A percentile compares a stretch with the other conserved stretches of the same genome.
Evolutionary conservation across 1,140 invertebrate genomes (phyloP).

Genomic region (Nebria ingens): DNA sequence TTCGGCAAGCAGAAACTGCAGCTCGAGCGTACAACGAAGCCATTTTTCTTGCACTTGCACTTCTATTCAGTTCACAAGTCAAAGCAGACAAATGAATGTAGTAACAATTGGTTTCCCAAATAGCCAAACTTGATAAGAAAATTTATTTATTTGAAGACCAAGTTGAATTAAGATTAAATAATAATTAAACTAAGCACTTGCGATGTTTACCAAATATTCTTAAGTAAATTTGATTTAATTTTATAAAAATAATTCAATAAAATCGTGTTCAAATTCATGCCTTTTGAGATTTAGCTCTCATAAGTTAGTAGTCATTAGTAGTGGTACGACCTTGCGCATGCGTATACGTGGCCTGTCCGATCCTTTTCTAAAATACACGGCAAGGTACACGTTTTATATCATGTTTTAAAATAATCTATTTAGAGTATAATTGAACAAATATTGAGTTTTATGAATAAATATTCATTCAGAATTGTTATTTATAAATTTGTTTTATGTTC

Average conservation of each 20-base stretch:
- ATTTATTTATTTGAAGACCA: no score
- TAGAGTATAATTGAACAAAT: neutral
- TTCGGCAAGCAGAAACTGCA: conserved; percentile 37
- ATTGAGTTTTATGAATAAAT: neutral
- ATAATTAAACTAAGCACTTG: neutral
- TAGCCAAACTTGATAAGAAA: no score
- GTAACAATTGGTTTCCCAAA: neutral
- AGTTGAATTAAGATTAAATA: neutral
- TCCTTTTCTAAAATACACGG: conserved; percentile 20
- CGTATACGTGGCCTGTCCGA: neutral
- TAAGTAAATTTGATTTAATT: neutral
- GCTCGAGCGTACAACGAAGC: conserved; percentile 44
- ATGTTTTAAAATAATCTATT: conserved; percentile 10
- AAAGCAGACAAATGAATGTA: neutral
- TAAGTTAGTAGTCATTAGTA: neutral
- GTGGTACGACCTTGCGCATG: neutral
- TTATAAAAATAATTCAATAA: neutral
- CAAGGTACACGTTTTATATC: conserved; percentile 27
- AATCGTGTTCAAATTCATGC: neutral
- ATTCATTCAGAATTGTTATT: neutral
- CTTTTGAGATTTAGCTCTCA: neutral
- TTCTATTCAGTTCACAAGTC: no score
- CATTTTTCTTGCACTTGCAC: conserved; percentile 39
- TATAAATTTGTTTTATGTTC: neutral
- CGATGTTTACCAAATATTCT: neutral